Base-by-base conservation (phyloP, 2,113 vertebrate species). In the Labeo catla region DNA sequence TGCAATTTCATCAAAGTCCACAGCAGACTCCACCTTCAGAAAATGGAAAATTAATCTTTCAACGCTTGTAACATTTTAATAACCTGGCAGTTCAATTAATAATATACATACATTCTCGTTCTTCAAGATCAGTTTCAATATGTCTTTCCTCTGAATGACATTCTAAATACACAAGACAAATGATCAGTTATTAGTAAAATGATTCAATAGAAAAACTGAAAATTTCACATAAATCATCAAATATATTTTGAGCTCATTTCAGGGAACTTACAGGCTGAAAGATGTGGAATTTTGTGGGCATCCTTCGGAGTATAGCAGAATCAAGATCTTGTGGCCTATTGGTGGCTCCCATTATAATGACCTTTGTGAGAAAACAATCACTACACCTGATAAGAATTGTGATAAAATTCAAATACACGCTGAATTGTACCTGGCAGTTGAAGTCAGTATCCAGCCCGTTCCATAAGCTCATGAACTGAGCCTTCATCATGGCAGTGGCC, bases 391-490 rank as follows among this genome's bases (percentile, higher is more conserved):
- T 11, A 68, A 70, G 36, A 50, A 7, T 1, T 47, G 43, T 45
- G 45, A 47, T 49, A 9, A 50, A n/a, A 10, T 15, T 21, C 13
- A 28, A 21, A 50, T 21, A 49, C 23, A 49, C 47, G 61, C 8
- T 28, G 21, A 50, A n/a, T 54, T 23, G 47, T 87, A 98, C 98
- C 94, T 99, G 98, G 87, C 97, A 99, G 92, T 94, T 95, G 50
- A 94, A 95, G 89, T 99, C 98, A 0, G 98, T 99, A 87, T 99
- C 97, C 91, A 99, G 89, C 0, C 98, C 98, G 5, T 99, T 98
- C 98, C 98, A 99, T 86, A 99, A 96, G 76, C 98, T 99, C 98
- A 99, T 99, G 93, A 99, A 99, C 92, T 99, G 98, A 65, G 98
- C 98, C 90, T 99, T 99, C 98, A 99, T 99, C 98, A 99, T 99